Conservation (phyloP, 1,140 invertebrate species). For the Brachionus sp. region DNA sequence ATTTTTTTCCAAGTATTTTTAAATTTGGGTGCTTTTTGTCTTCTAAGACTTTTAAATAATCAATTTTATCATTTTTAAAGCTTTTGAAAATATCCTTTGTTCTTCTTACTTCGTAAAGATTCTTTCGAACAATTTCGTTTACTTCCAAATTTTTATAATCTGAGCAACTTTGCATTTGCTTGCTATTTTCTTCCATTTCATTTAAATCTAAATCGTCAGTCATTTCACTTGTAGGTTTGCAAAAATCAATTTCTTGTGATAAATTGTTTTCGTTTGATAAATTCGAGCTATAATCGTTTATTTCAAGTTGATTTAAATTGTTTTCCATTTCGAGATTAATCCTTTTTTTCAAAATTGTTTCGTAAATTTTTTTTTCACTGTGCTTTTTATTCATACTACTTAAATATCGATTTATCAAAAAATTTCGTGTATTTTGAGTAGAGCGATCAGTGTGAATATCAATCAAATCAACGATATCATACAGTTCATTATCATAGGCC, state of each 20-base stretch:
- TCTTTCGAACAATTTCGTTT: background rate
- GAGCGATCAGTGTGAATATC: constrained; percentile 50
- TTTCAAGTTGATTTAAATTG: background rate
- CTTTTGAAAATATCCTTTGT: background rate
- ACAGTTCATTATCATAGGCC: constrained; percentile 51
- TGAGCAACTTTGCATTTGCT: background rate
- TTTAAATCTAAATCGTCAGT: background rate
- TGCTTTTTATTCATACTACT: background rate
- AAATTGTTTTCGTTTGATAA: constrained; percentile 18
- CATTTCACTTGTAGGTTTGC: background rate
- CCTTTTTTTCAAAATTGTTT: background rate
- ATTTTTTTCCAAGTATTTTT: background rate
- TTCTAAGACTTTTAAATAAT: background rate
- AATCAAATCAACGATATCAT: constrained; percentile 53
- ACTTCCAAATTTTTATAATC: background rate
- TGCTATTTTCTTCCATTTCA: background rate
- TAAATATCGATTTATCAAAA: background rate
- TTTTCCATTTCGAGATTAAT: background rate
- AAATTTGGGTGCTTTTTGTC: background rate
- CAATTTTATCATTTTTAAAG: background rate
- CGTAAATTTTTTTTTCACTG: background rate
- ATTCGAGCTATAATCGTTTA: background rate
- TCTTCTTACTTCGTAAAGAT: background rate
- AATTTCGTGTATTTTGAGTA: background rate
- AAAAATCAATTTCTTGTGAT: background rate